Evolutionary conservation across 2,888 invertebrate species (phyloP).

Genomic region (Celastrina argiolus): DNA sequence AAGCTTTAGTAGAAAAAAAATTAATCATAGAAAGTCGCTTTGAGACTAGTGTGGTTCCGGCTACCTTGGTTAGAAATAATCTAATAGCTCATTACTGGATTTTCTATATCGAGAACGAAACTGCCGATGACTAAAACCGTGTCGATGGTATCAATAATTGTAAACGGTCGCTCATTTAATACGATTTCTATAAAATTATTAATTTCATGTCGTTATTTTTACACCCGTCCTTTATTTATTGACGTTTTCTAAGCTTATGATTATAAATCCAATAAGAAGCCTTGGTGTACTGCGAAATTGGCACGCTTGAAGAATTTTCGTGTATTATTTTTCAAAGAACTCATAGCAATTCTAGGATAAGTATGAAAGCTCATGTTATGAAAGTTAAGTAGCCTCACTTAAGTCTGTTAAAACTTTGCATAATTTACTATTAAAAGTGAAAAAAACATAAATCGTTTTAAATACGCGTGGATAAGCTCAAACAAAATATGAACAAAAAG

Average conservation of each 20-base stretch:
- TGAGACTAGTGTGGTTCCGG: slow-evolving; percentile 14
- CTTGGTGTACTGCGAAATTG: background rate
- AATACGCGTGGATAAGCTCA: slow-evolving; percentile 9
- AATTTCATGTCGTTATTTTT: background rate
- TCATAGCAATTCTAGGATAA: background rate
- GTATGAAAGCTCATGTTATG: background rate
- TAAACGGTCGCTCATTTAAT: background rate
- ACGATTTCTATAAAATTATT: background rate
- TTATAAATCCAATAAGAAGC: background rate
- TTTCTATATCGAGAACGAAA: slow-evolving; percentile 14
- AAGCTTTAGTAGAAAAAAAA: slow-evolving; percentile 14
- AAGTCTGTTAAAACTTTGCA: background rate
- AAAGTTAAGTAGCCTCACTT: background rate
- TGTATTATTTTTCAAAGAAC: background rate
- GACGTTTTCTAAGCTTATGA: background rate
- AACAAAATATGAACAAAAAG: slow-evolving; percentile 9
- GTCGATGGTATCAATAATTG: background rate
- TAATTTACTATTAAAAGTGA: background rate
- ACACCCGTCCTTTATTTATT: background rate
- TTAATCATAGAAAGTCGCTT: slow-evolving; percentile 9
- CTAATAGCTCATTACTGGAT: slow-evolving; percentile 14
- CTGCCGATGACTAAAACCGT: background rate
- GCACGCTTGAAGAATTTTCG: background rate
- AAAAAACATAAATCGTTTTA: slow-evolving; percentile 8
- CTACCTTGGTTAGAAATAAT: slow-evolving; percentile 1